A percentile compares a stretch with the other conserved stretches of the same genome.
Evolutionary conservation across 2,797 vertebrate genomes (phyloP).

Genomic region (Falco naumanni): DNA sequence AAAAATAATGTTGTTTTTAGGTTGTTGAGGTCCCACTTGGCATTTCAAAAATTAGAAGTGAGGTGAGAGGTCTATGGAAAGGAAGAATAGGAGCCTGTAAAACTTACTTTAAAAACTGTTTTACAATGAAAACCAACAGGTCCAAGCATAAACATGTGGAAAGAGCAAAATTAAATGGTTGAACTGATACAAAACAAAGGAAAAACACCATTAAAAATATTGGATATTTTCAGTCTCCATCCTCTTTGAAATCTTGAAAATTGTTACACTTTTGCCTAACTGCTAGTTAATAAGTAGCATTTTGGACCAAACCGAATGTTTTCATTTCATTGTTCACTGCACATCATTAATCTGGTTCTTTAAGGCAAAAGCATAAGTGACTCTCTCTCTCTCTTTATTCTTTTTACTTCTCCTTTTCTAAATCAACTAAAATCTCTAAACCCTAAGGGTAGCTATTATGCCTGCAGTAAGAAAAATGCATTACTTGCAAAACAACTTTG

Average conservation of each 20-base stretch:
- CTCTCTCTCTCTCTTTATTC: not conserved
- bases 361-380: conserved; percentile 7
- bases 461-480: conserved; percentile 38
- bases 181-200: not conserved
- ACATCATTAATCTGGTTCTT: conserved; percentile 43
- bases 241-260: not conserved
- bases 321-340: conserved; percentile 9
- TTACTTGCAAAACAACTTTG: conserved; percentile 29
- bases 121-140: not conserved
- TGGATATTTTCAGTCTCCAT: not conserved
- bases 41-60: not conserved
- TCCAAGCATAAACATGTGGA: not conserved
- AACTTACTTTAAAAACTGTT: not conserved
- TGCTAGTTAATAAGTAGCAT: not conserved
- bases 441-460: conserved; percentile 22
- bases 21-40: not conserved
- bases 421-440: conserved; percentile 15
- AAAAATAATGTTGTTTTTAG: not conserved
- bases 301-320: not conserved
- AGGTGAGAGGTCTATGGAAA: not conserved
- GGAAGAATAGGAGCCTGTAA: not conserved
- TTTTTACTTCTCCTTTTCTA: not conserved
- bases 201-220: not conserved
- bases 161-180: not conserved
- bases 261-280: not conserved